Percentiles rank a stretch among this genome's conserved stretches.
Evolutionary conservation across 2,888 invertebrate genomes (phyloP).

Genomic region (Ryuthela nishihirai): DNA sequence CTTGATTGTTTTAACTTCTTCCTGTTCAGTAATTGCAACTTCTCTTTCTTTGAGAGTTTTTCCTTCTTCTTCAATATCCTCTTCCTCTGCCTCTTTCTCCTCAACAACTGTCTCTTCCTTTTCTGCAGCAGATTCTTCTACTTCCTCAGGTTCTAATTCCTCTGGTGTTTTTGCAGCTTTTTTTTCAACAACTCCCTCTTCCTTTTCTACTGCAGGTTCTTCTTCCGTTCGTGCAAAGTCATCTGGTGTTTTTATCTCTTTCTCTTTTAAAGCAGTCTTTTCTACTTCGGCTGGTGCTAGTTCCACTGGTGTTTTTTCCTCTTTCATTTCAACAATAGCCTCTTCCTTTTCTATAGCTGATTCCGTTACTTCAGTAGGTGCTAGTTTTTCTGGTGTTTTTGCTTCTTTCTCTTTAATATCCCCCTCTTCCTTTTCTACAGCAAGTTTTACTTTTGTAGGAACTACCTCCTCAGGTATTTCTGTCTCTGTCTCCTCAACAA

Average conservation of each 20-base stretch:
- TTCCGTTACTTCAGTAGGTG: not conserved
- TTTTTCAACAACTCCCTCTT: too few species aligned
- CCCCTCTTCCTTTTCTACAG: not conserved
- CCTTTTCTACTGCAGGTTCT: too few species aligned
- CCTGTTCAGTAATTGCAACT: not conserved
- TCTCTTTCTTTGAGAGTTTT: not conserved
- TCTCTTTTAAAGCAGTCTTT: not conserved
- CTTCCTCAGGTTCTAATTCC: too few species aligned
- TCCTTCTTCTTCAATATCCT: not conserved
- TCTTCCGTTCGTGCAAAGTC: not conserved
- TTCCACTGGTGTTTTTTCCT: not conserved
- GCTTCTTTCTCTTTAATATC: conserved; percentile 18
- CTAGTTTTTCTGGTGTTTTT: conserved; percentile 16
- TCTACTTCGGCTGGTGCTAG: not conserved
- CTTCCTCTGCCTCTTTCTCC: not conserved
- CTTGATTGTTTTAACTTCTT: not conserved
- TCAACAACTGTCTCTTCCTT: too few species aligned
- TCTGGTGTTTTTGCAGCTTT: too few species aligned
- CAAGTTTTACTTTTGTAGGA: not conserved
- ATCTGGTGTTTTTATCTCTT: not conserved
- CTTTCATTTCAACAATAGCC: not conserved
- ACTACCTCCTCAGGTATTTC: too few species aligned
- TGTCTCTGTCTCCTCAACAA: not conserved
- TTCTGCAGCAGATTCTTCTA: too few species aligned
- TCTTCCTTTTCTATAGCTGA: not conserved